A percentile compares a stretch with the other conserved stretches of the same genome.
Evolutionary conservation across 1,140 invertebrate genomes (phyloP).

Genomic region (Caenorhabditis latens): DNA sequence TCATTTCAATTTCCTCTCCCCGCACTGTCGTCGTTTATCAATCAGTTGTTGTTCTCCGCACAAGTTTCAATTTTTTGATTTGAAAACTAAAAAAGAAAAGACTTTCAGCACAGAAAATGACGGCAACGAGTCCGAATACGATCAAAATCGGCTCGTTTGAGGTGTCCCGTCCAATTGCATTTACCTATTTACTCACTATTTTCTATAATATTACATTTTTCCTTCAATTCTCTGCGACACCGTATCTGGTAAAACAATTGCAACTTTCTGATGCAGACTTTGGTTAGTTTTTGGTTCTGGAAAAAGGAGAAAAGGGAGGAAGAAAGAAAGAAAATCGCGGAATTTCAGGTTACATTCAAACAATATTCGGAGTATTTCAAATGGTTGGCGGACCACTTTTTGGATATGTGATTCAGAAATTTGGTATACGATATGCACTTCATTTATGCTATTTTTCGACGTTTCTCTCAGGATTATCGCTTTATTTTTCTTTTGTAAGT

Average conservation of each 20-base stretch:
- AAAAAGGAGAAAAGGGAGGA: not conserved
- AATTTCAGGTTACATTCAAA: constrained; percentile 66
- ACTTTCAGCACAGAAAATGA: constrained; percentile 13
- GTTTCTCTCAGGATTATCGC: constrained; percentile 51
- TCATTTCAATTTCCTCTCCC: not conserved
- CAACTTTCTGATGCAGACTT: constrained; percentile 63
- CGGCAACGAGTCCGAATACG: not conserved
- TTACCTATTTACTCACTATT: constrained; percentile 63
- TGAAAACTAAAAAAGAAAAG: no score
- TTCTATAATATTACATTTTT: constrained; percentile 68
- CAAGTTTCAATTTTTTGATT: not conserved
- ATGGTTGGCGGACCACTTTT: constrained; percentile 67
- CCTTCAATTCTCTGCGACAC: constrained; percentile 63
- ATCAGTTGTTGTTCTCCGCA: not conserved
- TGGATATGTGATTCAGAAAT: constrained; percentile 65
- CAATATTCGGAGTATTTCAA: constrained; percentile 66
- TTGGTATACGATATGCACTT: constrained; percentile 57
- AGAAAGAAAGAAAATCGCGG: not conserved
- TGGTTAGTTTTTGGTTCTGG: constrained; percentile 49
- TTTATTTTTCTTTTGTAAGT: constrained; percentile 63
- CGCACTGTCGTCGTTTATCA: not conserved
- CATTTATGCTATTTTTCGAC: constrained; percentile 61
- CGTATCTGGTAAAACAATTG: constrained; percentile 62
- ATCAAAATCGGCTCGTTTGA: constrained; percentile 28
- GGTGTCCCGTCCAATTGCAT: constrained; percentile 63